Base-by-base conservation (phyloP, 2,113 vertebrate genomes). In the Excalfactoria chinensis region DNA sequence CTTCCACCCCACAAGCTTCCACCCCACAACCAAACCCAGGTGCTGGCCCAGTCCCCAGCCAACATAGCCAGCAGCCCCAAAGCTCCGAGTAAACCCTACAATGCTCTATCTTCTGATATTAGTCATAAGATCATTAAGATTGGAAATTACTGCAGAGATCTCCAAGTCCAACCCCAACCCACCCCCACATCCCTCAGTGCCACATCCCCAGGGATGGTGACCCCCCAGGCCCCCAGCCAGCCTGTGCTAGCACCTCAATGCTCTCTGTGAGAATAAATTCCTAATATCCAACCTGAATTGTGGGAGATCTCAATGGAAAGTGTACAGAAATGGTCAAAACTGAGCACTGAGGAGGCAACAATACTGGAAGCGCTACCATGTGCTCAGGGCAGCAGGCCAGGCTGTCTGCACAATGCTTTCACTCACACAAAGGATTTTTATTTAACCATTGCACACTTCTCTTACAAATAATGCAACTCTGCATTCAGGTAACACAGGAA, bases 11-110 rank as follows among this genome's bases (percentile, higher is more conserved):
- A 60, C 32, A 25, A 68, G 26, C 4, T 30, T 70, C 58, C 3
- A 0, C 22, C 11, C 0, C 0, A 1, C 14, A 18, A 7, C 40
- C 17, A 70, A 37, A 21, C 14, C 35, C 12, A 7, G 12, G 13
- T 2, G 2, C 7, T 22, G 59, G 30, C 32, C 34, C 17, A 18
- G n/a, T 28, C 63, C 9, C 17, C 48, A 10, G 53, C 48, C 59
- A 15, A 30, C 15, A 22, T 48, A 64, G 41, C 28, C 76, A 48
- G 13, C 1, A 6, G 40, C 40, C 55, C 34, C 11, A 9, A 70
- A 41, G 40, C 15, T 77, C n/a, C 4, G 5, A 51, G 41, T 13
- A 58, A 84, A 46, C 5, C 18, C 4, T 4, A 21, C 6, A 8
- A 17, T 41, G 40, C 70, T 40, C n/a, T 17, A 6, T 13, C 3